Conservation (phyloP, 2,797 vertebrate species). For the Tauraco hartlaubi region DNA sequence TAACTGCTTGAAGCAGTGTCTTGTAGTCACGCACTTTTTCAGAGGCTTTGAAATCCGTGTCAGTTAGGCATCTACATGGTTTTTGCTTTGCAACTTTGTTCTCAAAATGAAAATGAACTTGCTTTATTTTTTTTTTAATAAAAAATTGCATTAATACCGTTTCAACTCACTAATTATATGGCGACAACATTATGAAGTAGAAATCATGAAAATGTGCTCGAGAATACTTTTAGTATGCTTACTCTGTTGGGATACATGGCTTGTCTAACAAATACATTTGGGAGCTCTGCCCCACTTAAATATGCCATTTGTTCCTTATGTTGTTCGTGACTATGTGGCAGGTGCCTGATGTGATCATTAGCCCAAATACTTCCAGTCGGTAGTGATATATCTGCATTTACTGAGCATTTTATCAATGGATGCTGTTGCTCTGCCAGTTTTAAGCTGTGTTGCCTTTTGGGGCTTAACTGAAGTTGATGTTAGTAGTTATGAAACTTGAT, state of each 20-base stretch:
- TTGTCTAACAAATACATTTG: not conserved
- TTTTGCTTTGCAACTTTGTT: not conserved
- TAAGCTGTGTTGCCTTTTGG: slow-evolving; percentile 7
- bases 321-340: slow-evolving; percentile 23
- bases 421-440: not conserved
- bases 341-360: not conserved
- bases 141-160: not conserved
- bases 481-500: slow-evolving; percentile 5
- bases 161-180: not conserved
- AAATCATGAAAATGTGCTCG: not conserved
- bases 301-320: slow-evolving; percentile 43
- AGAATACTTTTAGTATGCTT: not conserved
- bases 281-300: slow-evolving; percentile 20
- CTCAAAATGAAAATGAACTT: not conserved
- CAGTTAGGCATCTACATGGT: accelerated
- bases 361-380: not conserved
- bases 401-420: not conserved
- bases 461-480: not conserved
- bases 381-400: slow-evolving; percentile 2
- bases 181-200: not conserved
- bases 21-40: accelerated
- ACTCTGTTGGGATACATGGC: not conserved
- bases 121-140: too few relatives aligned
- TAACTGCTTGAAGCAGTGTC: not conserved
- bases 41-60: not conserved